Evolutionary conservation across 1,140 invertebrate species (phyloP).

Genomic region (Sarcophaga peregrina): DNA sequence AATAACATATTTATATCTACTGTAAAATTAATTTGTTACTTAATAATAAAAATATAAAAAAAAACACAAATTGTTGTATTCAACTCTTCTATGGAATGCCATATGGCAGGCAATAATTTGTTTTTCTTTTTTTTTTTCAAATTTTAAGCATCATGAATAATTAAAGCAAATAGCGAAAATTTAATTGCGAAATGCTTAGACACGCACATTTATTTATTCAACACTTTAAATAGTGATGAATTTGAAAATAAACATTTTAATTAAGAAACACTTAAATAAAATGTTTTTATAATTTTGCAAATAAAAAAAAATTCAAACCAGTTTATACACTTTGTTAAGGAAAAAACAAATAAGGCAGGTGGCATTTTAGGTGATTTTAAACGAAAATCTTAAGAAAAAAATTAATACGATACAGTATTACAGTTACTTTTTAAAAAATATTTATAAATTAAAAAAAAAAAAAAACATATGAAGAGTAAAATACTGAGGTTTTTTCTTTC

Average conservation of each 20-base stretch:
- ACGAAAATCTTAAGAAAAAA: too few relatives aligned
- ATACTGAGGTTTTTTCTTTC: too few relatives aligned
- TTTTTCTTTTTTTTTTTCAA: too few relatives aligned
- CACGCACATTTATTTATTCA: slow-evolving; percentile 15
- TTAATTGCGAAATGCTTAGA: background rate
- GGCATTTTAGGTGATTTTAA: too few relatives aligned
- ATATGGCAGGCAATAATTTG: background rate
- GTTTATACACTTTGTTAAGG: background rate
- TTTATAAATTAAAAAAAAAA: too few relatives aligned
- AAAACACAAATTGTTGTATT: background rate
- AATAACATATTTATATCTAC: too few relatives aligned
- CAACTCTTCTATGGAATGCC: background rate
- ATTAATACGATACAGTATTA: too few relatives aligned
- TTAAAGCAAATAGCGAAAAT: background rate
- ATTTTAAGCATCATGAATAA: background rate
- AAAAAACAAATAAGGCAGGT: too few relatives aligned
- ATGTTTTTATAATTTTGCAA: background rate
- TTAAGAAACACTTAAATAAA: slow-evolving; percentile 25
- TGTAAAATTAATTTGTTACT: background rate
- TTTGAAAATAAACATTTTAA: slow-evolving; percentile 13
- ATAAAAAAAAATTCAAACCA: background rate
- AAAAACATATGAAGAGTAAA: too few relatives aligned
- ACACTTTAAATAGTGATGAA: slow-evolving; percentile 7
- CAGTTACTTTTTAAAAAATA: too few relatives aligned
- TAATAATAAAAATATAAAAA: background rate